Evolutionary conservation across 2,888 invertebrate genomes (phyloP).

Genomic region (Ormyrus rosae): DNA sequence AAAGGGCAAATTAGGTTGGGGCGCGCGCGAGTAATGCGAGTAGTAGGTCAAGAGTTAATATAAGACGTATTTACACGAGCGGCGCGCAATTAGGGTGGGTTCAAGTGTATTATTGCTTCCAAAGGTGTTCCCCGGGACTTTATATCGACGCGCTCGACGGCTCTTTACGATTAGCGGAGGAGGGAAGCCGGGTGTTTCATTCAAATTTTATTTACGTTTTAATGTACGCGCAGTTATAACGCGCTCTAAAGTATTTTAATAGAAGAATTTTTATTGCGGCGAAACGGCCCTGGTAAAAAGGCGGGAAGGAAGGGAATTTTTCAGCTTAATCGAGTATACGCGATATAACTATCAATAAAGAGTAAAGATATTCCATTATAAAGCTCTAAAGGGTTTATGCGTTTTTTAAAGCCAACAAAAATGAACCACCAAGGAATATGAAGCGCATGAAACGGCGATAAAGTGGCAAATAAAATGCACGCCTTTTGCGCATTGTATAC

Average conservation of each 20-base stretch:
- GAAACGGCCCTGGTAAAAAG: neutral
- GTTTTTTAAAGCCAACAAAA: constrained; percentile 45
- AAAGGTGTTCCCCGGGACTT: neutral
- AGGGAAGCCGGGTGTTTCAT: neutral
- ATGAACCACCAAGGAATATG: constrained; percentile 35
- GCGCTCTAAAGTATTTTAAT: constrained; percentile 21
- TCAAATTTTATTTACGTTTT: constrained; percentile 22
- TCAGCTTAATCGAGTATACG: constrained; percentile 37
- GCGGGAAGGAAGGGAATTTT: neutral
- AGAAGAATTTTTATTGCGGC: constrained; percentile 32
- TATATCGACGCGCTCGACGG: too few relatives aligned
- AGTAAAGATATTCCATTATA: constrained; percentile 43
- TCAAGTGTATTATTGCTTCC: too few relatives aligned
- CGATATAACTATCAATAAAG: constrained; percentile 48
- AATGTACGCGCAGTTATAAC: constrained; percentile 11
- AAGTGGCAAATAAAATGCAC: constrained; percentile 30
- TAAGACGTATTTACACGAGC: constrained; percentile 41
- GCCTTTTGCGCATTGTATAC: constrained; percentile 28
- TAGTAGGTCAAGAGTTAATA: constrained; percentile 44
- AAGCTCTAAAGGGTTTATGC: constrained; percentile 29
- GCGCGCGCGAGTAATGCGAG: neutral
- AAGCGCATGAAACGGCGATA: constrained; percentile 14
- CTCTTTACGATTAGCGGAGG: neutral
- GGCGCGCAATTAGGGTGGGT: constrained; percentile 1
- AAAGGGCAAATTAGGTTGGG: constrained; percentile 43